Evolutionary conservation across 2,797 vertebrate species (phyloP).

Genomic region (Anableps anableps): DNA sequence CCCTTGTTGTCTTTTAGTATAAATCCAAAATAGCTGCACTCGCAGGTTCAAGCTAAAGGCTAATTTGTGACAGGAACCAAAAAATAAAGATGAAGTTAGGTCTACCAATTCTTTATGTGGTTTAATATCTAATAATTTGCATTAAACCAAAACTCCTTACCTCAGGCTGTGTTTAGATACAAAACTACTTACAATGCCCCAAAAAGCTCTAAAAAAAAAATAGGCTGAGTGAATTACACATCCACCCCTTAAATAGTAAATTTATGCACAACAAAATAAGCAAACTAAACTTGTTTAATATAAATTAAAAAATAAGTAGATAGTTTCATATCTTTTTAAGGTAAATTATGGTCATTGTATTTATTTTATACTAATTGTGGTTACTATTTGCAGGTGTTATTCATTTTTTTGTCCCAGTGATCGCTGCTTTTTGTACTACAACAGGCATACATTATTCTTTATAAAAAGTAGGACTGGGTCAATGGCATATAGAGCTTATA

Average conservation of each 20-base stretch:
- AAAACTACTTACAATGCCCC: background rate
- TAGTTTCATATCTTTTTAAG: background rate
- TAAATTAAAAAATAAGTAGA: background rate
- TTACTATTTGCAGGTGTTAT: background rate
- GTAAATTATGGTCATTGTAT: background rate
- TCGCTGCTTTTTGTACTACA: too few relatives aligned
- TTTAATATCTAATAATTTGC: background rate
- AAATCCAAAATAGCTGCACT: background rate
- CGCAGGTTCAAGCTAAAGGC: background rate
- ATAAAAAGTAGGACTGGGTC: background rate
- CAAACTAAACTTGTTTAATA: too few relatives aligned
- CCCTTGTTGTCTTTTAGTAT: too few relatives aligned
- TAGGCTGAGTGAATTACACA: background rate
- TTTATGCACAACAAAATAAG: background rate
- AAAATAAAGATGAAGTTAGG: background rate
- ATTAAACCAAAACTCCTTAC: background rate
- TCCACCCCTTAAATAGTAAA: background rate
- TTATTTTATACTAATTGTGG: background rate
- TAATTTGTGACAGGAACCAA: background rate
- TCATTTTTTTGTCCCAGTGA: too few relatives aligned
- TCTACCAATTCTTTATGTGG: background rate
- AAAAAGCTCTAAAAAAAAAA: background rate
- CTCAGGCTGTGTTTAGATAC: background rate
- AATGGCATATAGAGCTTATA: background rate
- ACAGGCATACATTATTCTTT: background rate